Percentiles rank a stretch among this genome's conserved stretches.
Conservation (phyloP, 2,113 vertebrate species). For the Pachycephala philippinensis region DNA sequence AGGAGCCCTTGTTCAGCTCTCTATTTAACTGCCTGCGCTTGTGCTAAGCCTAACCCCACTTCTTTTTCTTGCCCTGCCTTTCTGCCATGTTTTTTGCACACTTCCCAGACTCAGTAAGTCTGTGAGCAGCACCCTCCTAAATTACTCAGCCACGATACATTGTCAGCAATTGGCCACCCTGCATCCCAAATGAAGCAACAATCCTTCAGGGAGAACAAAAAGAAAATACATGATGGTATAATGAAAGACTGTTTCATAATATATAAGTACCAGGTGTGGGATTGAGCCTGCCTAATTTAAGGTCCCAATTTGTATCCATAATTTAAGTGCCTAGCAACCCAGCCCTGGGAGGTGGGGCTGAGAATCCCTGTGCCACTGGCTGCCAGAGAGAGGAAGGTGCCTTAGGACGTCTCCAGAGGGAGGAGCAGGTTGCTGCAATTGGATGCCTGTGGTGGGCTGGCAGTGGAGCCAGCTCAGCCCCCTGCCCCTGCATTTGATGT, state of each 20-base stretch:
- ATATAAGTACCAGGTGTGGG: conserved; percentile 33
- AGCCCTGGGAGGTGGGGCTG: not conserved
- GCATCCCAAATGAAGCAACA: not conserved
- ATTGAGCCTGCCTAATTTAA: conserved; percentile 28
- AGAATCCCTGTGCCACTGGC: not conserved
- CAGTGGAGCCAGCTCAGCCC: not conserved
- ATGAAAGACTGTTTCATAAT: conserved; percentile 34
- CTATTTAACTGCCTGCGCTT: not conserved
- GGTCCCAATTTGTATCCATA: not conserved
- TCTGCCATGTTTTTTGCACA: not conserved
- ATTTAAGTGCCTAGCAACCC: not conserved
- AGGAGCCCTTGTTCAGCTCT: not conserved
- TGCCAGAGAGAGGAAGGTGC: not conserved
- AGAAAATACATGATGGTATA: accelerated
- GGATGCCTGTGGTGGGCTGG: not conserved
- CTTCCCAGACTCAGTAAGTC: not conserved
- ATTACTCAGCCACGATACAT: not conserved
- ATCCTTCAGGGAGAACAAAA: not conserved
- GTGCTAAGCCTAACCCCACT: not conserved
- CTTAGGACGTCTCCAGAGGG: not conserved
- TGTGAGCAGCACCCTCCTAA: not conserved
- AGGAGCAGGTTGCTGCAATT: not conserved
- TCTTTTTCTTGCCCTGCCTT: not conserved
- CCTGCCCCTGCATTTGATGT: not conserved
- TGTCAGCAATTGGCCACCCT: not conserved